A percentile compares a stretch with the other conserved stretches of the same genome.
These are phyloP conservation scores for Mythimna ferrago DNA, from an alignment of 2,888 invertebrate species.

Conservation along the genomic window DNA sequence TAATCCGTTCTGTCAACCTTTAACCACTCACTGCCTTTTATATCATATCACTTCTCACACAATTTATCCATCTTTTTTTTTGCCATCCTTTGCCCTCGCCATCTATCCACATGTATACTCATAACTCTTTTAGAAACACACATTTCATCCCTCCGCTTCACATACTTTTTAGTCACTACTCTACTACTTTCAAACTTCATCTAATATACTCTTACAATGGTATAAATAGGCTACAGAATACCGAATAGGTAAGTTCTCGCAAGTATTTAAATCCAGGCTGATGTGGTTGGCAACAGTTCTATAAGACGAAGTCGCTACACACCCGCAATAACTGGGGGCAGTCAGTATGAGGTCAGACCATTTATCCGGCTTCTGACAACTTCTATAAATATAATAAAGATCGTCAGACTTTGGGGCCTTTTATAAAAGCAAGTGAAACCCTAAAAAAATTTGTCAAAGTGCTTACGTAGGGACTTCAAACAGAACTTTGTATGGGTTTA, in stretches of 20 bases:
- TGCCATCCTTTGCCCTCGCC: too few relatives aligned
- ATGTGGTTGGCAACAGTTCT: background rate
- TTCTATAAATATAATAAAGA: slow-evolving; percentile 30
- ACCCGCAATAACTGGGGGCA: background rate
- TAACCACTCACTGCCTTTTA: too few relatives aligned
- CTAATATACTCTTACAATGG: too few relatives aligned
- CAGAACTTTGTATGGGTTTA: slow-evolving; percentile 5
- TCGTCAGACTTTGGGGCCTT: background rate
- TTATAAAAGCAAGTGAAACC: slow-evolving; percentile 21
- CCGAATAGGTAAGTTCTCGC: background rate
- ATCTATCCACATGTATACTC: too few relatives aligned
- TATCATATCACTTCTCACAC: too few relatives aligned
- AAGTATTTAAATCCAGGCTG: background rate
- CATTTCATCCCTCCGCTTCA: too few relatives aligned
- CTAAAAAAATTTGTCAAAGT: slow-evolving; percentile 16
- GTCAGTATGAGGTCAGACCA: slow-evolving; percentile 34
- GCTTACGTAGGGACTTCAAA: background rate
- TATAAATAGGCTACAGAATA: too few relatives aligned
- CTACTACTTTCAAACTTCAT: too few relatives aligned
- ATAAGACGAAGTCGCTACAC: background rate
- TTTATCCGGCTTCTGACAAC: slow-evolving; percentile 50
- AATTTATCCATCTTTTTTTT: too few relatives aligned
- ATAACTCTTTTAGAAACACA: too few relatives aligned
- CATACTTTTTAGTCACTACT: too few relatives aligned
- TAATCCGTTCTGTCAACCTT: too few relatives aligned